Evolutionary conservation across 2,113 vertebrate species (phyloP).

Genomic region (Fregata magnificens): DNA sequence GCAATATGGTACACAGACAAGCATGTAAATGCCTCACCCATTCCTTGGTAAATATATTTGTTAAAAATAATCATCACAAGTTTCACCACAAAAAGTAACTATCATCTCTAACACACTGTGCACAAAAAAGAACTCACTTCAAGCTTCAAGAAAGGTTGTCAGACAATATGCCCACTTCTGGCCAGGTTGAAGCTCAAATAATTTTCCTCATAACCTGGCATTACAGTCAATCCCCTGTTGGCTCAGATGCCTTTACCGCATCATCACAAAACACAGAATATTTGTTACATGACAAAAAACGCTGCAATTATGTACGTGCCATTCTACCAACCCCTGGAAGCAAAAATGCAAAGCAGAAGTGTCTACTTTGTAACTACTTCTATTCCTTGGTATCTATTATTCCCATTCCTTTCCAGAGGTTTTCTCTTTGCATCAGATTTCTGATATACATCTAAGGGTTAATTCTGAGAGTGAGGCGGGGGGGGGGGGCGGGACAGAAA

Average conservation of each 20-base stretch:
- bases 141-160: background rate
- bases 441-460: background rate
- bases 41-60: background rate
- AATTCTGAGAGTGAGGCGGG: background rate
- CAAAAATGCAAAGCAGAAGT: background rate
- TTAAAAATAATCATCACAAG: background rate
- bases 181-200: background rate
- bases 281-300: background rate
- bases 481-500: too few species aligned
- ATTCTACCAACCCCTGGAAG: background rate
- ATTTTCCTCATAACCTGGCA: background rate
- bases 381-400: background rate
- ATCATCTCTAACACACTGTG: background rate
- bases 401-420: background rate
- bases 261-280: conserved; percentile 17
- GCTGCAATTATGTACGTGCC: background rate
- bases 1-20: background rate
- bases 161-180: background rate
- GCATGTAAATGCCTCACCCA: background rate
- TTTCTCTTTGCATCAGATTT: background rate
- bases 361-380: background rate
- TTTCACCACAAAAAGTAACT: background rate
- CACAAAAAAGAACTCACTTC: background rate
- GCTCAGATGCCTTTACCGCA: background rate
- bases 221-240: background rate